These are phyloP conservation scores for Zoroaster sp. DNA, from an alignment of 53 echinoderm and acorn worm genomes.

Conservation along the genomic window DNA sequence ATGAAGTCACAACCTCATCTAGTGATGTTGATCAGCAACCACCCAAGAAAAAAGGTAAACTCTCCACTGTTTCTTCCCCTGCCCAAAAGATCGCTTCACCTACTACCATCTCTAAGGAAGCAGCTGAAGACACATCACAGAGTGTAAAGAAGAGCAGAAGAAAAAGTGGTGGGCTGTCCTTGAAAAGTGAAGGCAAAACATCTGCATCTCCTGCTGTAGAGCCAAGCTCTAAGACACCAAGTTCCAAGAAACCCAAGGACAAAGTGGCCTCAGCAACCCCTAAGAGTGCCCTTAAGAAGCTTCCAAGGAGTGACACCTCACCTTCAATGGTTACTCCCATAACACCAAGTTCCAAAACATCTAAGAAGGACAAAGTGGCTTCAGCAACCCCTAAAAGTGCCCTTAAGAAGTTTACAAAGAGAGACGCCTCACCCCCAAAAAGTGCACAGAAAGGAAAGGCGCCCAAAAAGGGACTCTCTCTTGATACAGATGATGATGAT, in stretches of 20 bases:
- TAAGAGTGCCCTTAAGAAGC: background rate
- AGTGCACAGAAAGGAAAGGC: background rate
- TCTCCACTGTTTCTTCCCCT: background rate
- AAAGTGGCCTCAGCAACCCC: background rate
- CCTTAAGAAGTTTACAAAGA: background rate
- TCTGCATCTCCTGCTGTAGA: background rate
- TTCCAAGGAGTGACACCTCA: background rate
- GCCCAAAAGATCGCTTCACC: background rate
- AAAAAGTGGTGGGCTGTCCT: background rate
- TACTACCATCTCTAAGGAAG: background rate
- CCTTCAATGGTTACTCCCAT: background rate
- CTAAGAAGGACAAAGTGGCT: background rate
- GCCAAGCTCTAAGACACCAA: background rate
- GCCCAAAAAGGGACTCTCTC: background rate
- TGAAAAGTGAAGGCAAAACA: background rate
- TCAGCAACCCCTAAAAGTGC: background rate
- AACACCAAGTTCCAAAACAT: background rate
- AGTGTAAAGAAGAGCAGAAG: background rate
- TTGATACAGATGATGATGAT: background rate
- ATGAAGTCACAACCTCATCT: background rate
- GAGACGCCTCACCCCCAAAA: background rate
- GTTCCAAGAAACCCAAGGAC: background rate
- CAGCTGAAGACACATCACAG: background rate
- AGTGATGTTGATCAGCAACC: conserved; percentile 1
- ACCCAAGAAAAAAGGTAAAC: conserved; percentile 20